Base-by-base conservation (phyloP, 2,797 vertebrate species). In the Percopsis omiscomaycus region DNA sequence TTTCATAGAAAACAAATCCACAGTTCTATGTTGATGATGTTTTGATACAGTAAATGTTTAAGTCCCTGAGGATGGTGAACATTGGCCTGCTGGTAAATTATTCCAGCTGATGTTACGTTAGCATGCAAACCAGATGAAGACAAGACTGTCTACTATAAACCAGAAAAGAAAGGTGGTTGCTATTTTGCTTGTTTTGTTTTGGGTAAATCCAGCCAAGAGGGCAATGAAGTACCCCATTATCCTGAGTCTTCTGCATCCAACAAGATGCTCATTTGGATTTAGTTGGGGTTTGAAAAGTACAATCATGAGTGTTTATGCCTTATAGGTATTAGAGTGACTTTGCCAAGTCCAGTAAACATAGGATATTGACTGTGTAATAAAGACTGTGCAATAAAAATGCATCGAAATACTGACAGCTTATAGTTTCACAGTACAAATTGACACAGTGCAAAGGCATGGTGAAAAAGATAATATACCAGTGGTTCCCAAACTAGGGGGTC, bases 141-240 rank as follows among this genome's bases (percentile, higher is more conserved):
- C 27, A 51, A 66, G 58, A 46, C 15, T 66, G 29, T 44, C 55
- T 27, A 28, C 32, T 71, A 55, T 22, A 53, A 29, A 56, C 48
- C 57, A 65, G 61, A 73, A 59, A 56, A 57, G 15, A 62, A 10
- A 9, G 14, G 37, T 49, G 37, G 63, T 71, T 60, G 29, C 28
- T 67, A 1, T 71, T 64, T 16, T 27, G 51, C 62, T 59, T 52
- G 51, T 71, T 78, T 63, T 71, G 55, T 70, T 73, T 51, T n/a
- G 2, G n/a, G n/a, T 50, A 13, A 64, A 68, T 67, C 12, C 29
- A 67, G 46, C 53, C 64, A 71, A 73, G 54, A 58, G 42, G 10
- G 22, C 55, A 68, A 62, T 46, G 2, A 55, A 50, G 12, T 48
- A 59, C 59, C 11, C 3, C 66, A 46, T 73, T 78, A 48, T 61